Base-by-base conservation (phyloP, 2,797 vertebrate genomes). In the Okamejei kenojei region DNA sequence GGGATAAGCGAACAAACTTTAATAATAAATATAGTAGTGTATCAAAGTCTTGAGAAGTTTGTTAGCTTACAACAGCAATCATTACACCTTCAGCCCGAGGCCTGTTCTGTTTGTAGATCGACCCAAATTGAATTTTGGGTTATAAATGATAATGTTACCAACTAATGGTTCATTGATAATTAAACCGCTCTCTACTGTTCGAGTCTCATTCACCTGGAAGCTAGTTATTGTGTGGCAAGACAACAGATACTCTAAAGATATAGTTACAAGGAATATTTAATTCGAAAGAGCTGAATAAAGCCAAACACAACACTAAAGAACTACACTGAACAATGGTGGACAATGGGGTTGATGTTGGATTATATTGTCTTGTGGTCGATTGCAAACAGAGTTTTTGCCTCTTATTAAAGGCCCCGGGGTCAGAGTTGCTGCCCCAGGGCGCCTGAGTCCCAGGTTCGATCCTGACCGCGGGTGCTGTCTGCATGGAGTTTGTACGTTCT, bases 241-340 rank as follows among this genome's bases (percentile, higher is more conserved):
- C 84, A 88, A 19, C 68, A 35, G 84, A 68, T 88, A 35, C 61
- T 68, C 6, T n/a, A 88, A 68, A 65, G 84, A 88, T 88, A 68
- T 32, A 68, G 84, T 88, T 88, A 88, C 84, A 88, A 68, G 61
- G 84, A 68, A 88, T 88, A 68, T n/a, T 88, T 35, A 73, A 88
- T 68, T 19, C 35, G 61, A 35, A 88, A 65, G 84, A 35, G 21
- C 61, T 88, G 61, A 88, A 88, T 88, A 32, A 63, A 19, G 61
- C 61, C 63, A 88, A 88, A 88, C 84, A 68, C 35, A n/a, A 88
- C 84, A 68, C 61, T 35, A 68, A 88, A 88, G 61, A 88, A 88
- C 84, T 32, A 88, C 32, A 88, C 19, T n/a, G 17, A 65, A 88
- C 63, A 88, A 88, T 88, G 84, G 21, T 45, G 17, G 84, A 65